Base-by-base conservation (phyloP, 2,888 invertebrate genomes). In the Conus canariensis region DNA sequence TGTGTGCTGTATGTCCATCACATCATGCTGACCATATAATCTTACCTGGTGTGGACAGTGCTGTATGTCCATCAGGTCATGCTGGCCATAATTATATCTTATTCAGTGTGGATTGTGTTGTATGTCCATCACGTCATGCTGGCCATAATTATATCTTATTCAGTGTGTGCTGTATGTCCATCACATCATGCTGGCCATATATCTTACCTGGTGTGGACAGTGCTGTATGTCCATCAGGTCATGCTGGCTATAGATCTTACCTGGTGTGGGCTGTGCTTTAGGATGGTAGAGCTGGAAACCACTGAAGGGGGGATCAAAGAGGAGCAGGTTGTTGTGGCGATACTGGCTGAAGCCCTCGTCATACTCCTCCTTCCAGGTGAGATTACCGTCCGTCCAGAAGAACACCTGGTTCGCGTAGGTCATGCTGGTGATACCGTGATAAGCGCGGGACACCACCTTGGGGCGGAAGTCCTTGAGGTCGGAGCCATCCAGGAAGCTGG, bases 361-460 rank as follows among this genome's bases (percentile, higher is more conserved):
- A 95, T 98, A 98, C 94, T 98, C 98, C 96, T 99, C 98, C 22
- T 97, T 97, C 85, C 98, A 97, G 92, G 98, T 97, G 94, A 67
- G 86, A 9, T 45, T 25, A 0, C 98, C 98, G 94, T 98, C 98
- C 0, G 98, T 98, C 98, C 98, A 98, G 95, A 98, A 98, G 95
- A 98, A 98, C 19, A 90, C 90, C 87, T 90, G 77, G 59, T 98
- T 93, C 60, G 93, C 93, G 64, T 90, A 92, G 0, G 98, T 98
- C 91, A 98, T 97, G 9, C 98, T 98, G 14, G 97, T 97, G 0
- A 98, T 98, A 88, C 97, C 97, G 90, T 97, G 97, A 94, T 98
- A 98, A 96, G 97, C 97, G 0, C 98, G 97, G 58, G 97, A 97
- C 94, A 98, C 98, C 0, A 98, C 98, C 22, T 87, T 83, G 60